Conservation (phyloP, 2,797 vertebrate species). For the Ataeniobius toweri region DNA sequence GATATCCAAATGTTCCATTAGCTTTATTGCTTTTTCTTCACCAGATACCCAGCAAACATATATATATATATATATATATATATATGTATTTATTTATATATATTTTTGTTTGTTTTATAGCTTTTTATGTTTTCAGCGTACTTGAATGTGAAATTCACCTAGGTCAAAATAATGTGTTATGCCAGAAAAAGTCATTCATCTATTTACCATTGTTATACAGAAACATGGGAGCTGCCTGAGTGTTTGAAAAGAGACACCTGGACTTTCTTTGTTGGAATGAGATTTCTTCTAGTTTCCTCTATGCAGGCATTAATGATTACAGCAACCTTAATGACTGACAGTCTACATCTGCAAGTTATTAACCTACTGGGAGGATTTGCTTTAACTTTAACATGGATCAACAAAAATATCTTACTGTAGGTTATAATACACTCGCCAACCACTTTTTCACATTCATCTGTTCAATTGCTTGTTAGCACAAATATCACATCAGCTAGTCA, state of each 20-base stretch:
- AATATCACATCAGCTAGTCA: not conserved
- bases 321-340: not conserved
- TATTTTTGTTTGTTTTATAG: not conserved
- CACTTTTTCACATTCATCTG: not conserved
- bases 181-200: not conserved
- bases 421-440: not conserved
- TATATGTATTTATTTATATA: too few relatives aligned
- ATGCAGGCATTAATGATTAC: not conserved
- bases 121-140: not conserved
- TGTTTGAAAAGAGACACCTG: conserved; percentile 2
- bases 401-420: not conserved
- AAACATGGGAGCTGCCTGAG: not conserved
- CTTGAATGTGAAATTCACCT: not conserved
- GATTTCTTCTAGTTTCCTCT: not conserved
- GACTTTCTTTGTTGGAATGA: not conserved
- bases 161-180: not conserved
- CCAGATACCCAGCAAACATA: not conserved
- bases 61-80: too few relatives aligned
- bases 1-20: not conserved
- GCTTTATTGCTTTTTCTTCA: not conserved
- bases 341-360: not conserved
- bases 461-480: not conserved
- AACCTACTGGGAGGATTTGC: not conserved
- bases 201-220: not conserved
- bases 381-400: not conserved